Percentiles rank a stretch among this genome's conserved stretches.
phyloP scores from a whole-genome alignment of 2,113 vertebrate species.

The Eudorcas thomsonii region DNA sequence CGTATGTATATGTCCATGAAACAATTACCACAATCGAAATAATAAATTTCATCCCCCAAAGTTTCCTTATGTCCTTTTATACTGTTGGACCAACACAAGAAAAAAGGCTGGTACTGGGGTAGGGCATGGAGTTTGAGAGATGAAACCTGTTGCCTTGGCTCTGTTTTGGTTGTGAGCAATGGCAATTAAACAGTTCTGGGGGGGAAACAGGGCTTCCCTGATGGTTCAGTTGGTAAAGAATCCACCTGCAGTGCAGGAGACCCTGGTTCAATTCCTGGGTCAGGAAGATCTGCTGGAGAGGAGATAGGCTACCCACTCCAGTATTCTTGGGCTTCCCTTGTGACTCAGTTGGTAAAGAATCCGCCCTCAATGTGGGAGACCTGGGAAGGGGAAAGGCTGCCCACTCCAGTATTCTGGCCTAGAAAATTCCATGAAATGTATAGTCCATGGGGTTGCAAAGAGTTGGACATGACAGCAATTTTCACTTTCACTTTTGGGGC shows the following conservation, averaged over 20 bases:
- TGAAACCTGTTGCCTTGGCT: background rate
- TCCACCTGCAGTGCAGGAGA: background rate
- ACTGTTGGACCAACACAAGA: background rate
- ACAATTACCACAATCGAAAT: background rate
- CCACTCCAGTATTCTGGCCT: background rate
- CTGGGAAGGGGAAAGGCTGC: background rate
- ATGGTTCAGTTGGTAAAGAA: background rate
- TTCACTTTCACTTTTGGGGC: background rate
- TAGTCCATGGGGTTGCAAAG: background rate
- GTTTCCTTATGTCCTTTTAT: background rate
- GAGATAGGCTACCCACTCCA: background rate
- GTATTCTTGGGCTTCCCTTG: background rate
- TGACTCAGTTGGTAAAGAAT: background rate
- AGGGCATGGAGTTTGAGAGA: background rate
- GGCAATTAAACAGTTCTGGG: background rate
- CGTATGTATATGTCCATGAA: background rate
- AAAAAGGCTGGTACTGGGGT: background rate
- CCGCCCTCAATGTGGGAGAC: fast-evolving
- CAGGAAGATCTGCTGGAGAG: background rate
- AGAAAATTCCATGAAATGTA: background rate
- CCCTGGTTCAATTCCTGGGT: background rate
- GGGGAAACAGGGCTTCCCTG: background rate
- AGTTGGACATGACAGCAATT: background rate
- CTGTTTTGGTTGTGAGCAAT: background rate
- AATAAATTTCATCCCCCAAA: background rate